phyloP scores from a whole-genome alignment of 2,888 invertebrate genomes.

The Cotesia congregata region DNA sequence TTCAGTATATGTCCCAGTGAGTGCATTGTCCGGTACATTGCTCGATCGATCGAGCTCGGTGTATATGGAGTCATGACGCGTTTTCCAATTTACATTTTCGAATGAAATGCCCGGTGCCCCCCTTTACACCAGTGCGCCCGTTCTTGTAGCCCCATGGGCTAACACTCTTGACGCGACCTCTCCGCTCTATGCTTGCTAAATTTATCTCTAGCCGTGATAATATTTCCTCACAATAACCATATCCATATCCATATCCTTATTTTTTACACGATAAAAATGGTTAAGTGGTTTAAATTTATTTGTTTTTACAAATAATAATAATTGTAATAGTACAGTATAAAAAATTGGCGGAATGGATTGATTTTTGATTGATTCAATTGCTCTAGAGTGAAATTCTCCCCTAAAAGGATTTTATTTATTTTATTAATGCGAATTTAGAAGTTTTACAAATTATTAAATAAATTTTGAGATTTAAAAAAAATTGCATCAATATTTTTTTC shows the following conservation, averaged over 20 bases:
- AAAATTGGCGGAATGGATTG: no score
- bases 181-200: conserved; percentile 20
- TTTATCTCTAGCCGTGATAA: conserved; percentile 33
- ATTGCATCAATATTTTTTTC: background rate
- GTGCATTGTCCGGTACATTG: conserved; percentile 35
- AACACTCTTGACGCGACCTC: conserved; percentile 19
- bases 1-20: conserved; percentile 36
- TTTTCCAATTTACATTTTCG: conserved; percentile 52
- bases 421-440: no score
- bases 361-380: no score
- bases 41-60: conserved; percentile 35
- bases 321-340: no score
- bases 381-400: no score
- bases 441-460: no score
- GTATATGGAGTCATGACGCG: conserved; percentile 35
- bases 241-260: conserved; percentile 21
- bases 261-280: no score
- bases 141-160: conserved; percentile 5
- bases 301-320: no score
- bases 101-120: conserved; percentile 40
- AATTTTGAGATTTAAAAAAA: no score
- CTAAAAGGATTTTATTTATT: no score
- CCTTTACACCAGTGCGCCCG: conserved; percentile 4
- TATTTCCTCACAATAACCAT: conserved; percentile 21
- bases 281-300: no score